These are phyloP conservation scores for Isaurus tuberculatus DNA, from an alignment of 92 coral and sea anemone species.

Conservation along the genomic window DNA sequence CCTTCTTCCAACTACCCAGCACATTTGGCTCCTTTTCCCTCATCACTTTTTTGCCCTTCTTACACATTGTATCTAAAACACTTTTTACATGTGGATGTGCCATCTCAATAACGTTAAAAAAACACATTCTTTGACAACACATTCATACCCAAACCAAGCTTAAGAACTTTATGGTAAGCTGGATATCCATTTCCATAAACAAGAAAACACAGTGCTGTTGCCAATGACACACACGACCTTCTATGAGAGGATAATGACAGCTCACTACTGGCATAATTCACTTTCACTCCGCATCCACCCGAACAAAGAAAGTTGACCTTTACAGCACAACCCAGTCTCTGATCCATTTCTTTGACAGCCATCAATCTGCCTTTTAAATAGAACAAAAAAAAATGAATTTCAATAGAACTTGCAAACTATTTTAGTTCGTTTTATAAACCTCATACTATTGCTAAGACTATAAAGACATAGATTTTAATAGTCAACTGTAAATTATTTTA, in stretches of 20 bases:
- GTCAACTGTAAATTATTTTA: no score
- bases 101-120: constrained; percentile 27
- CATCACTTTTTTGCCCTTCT: constrained; percentile 40
- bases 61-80: constrained; percentile 40
- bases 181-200: constrained; percentile 39
- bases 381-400: no score
- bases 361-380: no score
- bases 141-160: constrained; percentile 46
- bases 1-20: constrained; percentile 43
- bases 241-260: not conserved
- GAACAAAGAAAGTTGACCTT: constrained; percentile 1
- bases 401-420: no score
- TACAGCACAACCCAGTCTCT: not conserved
- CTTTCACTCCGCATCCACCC: not conserved
- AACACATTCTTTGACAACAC: constrained; percentile 17
- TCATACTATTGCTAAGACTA: no score
- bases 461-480: no score
- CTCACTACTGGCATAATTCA: not conserved
- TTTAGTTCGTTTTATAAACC: no score
- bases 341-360: no score
- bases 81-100: constrained; percentile 50
- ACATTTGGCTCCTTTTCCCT: constrained; percentile 11
- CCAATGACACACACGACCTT: not conserved
- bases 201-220: not conserved
- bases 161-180: constrained; percentile 36